A percentile compares a stretch with the other conserved stretches of the same genome.
Conservation (phyloP, 2,113 vertebrate genomes). For the Leucosticte australis region DNA sequence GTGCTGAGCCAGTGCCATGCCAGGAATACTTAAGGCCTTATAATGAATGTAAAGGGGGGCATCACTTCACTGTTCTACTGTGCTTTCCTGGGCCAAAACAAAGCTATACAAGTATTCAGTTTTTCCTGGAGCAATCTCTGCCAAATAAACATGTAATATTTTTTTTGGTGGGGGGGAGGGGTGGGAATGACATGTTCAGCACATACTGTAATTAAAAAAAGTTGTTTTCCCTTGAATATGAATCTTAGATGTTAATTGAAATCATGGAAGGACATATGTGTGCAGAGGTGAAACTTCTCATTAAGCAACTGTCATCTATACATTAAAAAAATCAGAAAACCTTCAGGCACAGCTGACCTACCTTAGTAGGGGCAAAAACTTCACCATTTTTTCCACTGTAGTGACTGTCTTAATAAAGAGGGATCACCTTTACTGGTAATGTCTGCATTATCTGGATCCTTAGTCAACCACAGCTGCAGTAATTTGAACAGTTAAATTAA, state of each 20-base stretch:
- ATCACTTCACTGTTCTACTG: too few species aligned
- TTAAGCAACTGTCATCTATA: neutral
- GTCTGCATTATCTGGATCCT: neutral
- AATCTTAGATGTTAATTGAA: neutral
- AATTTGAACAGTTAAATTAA: neutral
- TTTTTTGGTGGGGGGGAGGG: too few species aligned
- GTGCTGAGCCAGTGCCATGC: neutral
- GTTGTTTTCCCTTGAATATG: neutral
- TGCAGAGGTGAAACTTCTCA: neutral
- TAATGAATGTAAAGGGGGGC: rapidly evolving
- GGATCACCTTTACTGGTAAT: neutral
- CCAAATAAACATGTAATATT: neutral
- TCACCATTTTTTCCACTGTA: neutral
- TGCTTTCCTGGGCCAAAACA: neutral
- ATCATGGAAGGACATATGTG: neutral
- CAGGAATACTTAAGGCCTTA: neutral
- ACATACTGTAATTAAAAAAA: neutral
- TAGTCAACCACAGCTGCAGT: neutral
- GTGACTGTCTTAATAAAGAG: neutral
- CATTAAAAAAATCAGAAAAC: neutral
- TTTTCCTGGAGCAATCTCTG: neutral
- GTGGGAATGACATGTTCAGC: neutral
- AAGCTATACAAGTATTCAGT: neutral
- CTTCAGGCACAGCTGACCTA: neutral
- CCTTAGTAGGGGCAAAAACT: neutral